Conservation (phyloP, 2,797 vertebrate species). For the Chelmon rostratus region DNA sequence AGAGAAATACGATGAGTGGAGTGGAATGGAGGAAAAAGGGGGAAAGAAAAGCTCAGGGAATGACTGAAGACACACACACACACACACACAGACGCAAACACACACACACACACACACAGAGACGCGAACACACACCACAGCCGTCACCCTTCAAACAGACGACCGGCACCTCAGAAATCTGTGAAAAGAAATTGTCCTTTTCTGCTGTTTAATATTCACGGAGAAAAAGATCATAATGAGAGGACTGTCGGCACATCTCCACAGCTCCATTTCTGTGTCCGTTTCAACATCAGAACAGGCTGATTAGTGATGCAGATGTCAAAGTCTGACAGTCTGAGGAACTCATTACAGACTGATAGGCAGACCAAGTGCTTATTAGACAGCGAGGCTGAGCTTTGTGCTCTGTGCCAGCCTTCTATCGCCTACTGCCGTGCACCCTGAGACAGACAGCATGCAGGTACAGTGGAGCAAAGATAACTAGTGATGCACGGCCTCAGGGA, state of each 20-base stretch:
- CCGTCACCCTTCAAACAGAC: constrained; percentile 48
- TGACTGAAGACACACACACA: constrained; percentile 20
- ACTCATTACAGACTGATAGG: constrained; percentile 50
- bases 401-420: constrained; percentile 9
- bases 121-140: constrained; percentile 12
- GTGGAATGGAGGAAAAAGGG: constrained; percentile 14
- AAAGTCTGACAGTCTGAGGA: constrained; percentile 46
- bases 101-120: constrained; percentile 3
- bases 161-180: constrained; percentile 39
- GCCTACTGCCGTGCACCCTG: constrained; percentile 27
- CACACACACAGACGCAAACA: constrained; percentile 5
- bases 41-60: constrained; percentile 25
- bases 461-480: constrained; percentile 46
- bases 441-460: constrained; percentile 46
- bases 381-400: constrained; percentile 29
- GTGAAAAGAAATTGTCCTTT: constrained; percentile 36
- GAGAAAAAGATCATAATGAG: constrained; percentile 13
- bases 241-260: constrained; percentile 29
- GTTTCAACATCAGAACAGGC: constrained; percentile 46
- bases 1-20: constrained; percentile 39
- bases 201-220: constrained; percentile 62
- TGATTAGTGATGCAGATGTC: constrained; percentile 48
- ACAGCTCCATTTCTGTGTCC: constrained; percentile 30
- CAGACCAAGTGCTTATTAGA: constrained; percentile 32
- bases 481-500: constrained; percentile 63